Evolutionary conservation across 2,888 invertebrate genomes (phyloP), one percentile per base, ranked within the genome.

Genomic region (Parascotia fuliginaria): DNA sequence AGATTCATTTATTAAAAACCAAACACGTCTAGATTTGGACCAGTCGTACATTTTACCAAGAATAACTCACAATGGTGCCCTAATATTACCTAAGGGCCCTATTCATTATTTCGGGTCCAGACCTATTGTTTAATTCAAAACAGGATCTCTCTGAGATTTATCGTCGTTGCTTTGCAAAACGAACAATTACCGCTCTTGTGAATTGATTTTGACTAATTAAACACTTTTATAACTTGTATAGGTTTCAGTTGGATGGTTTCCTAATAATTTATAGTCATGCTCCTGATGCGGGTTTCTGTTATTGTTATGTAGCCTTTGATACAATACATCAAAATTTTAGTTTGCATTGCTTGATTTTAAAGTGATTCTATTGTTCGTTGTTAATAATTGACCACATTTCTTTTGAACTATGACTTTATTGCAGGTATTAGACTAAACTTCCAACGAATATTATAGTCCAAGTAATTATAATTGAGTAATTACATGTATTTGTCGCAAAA

Each of bases 201-300:
- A 83, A 83, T 83, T 83, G 84, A 83, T 83, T 81, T 82, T 77
- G 72, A 77, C 72, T 79, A 81, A 81, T 83, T 82, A 75, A 80
- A 81, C 73, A 75, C 72, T 78, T 81, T 79, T 75, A 78, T 75
- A 73, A 71, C 72, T 69, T 72, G 73, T 66, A 66, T 51, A 60
- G 60, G 60, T 51, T 19, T 49, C 53, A 40, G 36, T 33, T 16
- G 19, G 32, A 50, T 34, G 37, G 46, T 55, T 65, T 41, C 40
- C 34, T 49, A 47, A 59, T 60, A 60, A 68, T 68, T 71, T 60
- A 69, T 70, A 46, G 29, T 42, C 40, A 24, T 19, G 2, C 22
- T 32, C 45, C 36, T 36, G 16, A 39, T 13, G 54, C 31, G 11
- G 12, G 38, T 40, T 50, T 55, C 11, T 46, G 44, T 43, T 41